Base-by-base conservation (phyloP, 1,140 invertebrate genomes). In the Spodoptera frugiperda region DNA sequence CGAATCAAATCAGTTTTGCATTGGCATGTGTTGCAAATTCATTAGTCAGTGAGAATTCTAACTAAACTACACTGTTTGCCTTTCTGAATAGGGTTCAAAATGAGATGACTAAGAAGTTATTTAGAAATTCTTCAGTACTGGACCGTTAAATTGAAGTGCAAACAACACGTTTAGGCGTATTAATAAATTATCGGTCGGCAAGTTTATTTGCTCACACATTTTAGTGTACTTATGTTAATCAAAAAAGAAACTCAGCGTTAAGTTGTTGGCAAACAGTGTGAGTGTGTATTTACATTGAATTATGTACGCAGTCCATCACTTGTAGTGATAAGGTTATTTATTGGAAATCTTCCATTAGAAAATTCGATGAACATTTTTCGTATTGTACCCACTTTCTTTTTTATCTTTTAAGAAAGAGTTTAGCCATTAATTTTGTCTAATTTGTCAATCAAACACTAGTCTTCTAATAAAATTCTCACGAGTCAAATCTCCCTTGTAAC, bases 121-220 rank as follows among this genome's bases (percentile, higher is more conserved):
- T 48, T 77, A 59, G 77, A 81, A 81, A 82, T 84, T 84, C 76
- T 70, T 63, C 70, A 44, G 46, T 53, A 65, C 72, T 48, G 53
- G 75, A 51, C 15, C 49, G 80, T 78, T 84, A 89, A 89, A 76
- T 76, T 68, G 53, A 77, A 61, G 57, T 51, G 39, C 80, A 89
- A 88, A 87, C 82, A 84, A 67, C 67, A 65, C 78, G 82, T 86
- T 87, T 84, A 81, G 79, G 84, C 82, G 82, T 88, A 86, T 87
- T 89, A 89, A 89, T 90, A 89, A 88, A 90, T 89, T 87, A 90
- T 87, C 87, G 76, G 79, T 67, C 78, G 68, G 17, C 73, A 51
- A 78, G 74, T 48, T 44, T 87, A 82, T 89, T 86, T 88, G 83
- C 76, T 78, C 78, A 84, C 81, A 82, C 83, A 85, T 90, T 88